Evolutionary conservation across 2,797 vertebrate genomes (phyloP).

Genomic region (Morelia viridis): DNA sequence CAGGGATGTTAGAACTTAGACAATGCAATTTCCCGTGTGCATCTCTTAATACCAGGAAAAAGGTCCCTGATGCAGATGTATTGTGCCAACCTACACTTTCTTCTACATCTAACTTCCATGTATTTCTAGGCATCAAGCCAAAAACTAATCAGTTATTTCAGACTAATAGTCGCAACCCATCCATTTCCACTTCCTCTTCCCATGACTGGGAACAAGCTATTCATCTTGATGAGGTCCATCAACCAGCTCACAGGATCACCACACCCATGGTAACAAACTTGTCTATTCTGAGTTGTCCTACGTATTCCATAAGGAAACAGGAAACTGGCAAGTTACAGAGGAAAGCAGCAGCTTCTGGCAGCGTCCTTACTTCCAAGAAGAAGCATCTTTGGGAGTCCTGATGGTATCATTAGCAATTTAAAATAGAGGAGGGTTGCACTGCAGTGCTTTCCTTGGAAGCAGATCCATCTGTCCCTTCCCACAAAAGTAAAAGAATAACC

Average conservation of each 20-base stretch:
- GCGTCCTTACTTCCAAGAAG: background rate
- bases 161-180: background rate
- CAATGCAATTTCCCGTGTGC: background rate
- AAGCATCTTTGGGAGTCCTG: background rate
- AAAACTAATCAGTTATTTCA: conserved; percentile 5
- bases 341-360: background rate
- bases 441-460: background rate
- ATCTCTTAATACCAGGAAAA: background rate
- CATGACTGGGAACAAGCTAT: background rate
- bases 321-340: background rate
- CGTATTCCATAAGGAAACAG: background rate
- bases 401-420: background rate
- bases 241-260: background rate
- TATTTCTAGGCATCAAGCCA: background rate
- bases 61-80: background rate
- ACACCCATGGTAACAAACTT: background rate
- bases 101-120: background rate
- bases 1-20: background rate
- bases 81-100: background rate
- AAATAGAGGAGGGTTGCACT: background rate
- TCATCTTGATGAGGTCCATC: background rate
- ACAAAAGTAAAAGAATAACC: background rate
- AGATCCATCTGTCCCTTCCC: background rate
- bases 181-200: background rate
- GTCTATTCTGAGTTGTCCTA: background rate